Conservation (phyloP, 2,113 vertebrate genomes). For the Thomomys bottae region DNA sequence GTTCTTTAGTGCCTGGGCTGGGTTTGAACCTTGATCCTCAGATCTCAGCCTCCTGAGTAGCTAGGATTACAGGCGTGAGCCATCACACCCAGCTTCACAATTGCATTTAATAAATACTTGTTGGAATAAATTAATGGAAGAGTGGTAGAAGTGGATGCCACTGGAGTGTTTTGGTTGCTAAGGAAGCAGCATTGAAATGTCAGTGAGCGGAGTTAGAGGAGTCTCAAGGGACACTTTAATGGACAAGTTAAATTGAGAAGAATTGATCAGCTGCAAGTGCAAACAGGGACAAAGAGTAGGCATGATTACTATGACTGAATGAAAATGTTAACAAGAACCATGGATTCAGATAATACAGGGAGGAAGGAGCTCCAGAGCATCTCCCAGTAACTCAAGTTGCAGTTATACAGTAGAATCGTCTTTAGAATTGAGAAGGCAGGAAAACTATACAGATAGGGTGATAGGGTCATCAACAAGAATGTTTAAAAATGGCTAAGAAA, state of each 20-base stretch:
- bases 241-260: neutral
- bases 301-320: neutral
- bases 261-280: slow-evolving; percentile 27
- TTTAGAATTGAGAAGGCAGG: neutral
- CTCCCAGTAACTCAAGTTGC: neutral
- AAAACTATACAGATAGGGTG: neutral
- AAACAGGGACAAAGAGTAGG: neutral
- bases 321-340: neutral
- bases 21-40: too few relatives aligned
- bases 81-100: too few relatives aligned
- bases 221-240: neutral
- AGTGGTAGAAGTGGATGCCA: slow-evolving; percentile 13
- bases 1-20: too few relatives aligned
- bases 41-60: too few relatives aligned
- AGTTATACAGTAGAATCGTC: neutral
- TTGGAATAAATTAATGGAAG: slow-evolving; percentile 54
- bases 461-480: neutral
- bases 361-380: neutral
- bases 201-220: slow-evolving; percentile 22
- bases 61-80: too few relatives aligned
- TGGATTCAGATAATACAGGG: slow-evolving; percentile 9
- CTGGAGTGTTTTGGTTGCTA: neutral
- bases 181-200: slow-evolving; percentile 17
- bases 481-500: neutral
- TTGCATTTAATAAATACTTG: neutral